A percentile compares a stretch with the other conserved stretches of the same genome.
These are phyloP conservation scores for Lepidurus packardi DNA, from an alignment of 1,140 invertebrate genomes.

Conservation along the genomic window DNA sequence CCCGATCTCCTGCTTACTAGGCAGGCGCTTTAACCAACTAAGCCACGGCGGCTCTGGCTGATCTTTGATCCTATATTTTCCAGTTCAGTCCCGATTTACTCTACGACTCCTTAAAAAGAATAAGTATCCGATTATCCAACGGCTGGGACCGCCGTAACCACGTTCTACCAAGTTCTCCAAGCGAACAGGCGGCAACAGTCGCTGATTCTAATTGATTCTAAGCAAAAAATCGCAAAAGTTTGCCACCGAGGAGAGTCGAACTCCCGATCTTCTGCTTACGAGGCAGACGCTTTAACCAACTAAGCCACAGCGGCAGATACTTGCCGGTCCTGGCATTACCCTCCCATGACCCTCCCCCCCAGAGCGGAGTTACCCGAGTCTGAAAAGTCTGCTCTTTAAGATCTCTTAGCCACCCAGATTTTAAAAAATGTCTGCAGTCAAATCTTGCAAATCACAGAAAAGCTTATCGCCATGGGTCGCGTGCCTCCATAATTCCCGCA, in stretches of 20 bases:
- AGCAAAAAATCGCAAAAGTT: neutral
- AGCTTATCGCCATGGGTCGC: neutral
- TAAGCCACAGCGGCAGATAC: constrained; percentile 6
- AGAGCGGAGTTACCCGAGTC: no score
- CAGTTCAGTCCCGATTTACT: neutral
- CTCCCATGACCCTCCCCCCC: no score
- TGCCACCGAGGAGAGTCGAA: constrained; percentile 20
- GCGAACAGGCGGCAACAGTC: no score
- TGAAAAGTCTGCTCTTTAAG: no score
- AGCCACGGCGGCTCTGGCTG: constrained; percentile 30
- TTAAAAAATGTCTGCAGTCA: no score
- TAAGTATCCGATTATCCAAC: no score
- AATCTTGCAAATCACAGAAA: neutral
- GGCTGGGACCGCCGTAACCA: no score
- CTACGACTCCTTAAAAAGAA: no score
- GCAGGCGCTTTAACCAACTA: constrained; percentile 23
- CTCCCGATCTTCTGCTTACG: constrained; percentile 20
- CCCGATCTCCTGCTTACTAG: constrained; percentile 8
- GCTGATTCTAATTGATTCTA: neutral
- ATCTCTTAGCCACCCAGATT: no score
- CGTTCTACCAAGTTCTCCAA: no score
- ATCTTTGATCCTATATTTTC: neutral
- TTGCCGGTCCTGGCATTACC: neutral
- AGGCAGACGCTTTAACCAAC: constrained; percentile 21
- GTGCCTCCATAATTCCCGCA: neutral